These are phyloP conservation scores for Formica selysi DNA, from an alignment of 1,140 invertebrate species.

Conservation along the genomic window DNA sequence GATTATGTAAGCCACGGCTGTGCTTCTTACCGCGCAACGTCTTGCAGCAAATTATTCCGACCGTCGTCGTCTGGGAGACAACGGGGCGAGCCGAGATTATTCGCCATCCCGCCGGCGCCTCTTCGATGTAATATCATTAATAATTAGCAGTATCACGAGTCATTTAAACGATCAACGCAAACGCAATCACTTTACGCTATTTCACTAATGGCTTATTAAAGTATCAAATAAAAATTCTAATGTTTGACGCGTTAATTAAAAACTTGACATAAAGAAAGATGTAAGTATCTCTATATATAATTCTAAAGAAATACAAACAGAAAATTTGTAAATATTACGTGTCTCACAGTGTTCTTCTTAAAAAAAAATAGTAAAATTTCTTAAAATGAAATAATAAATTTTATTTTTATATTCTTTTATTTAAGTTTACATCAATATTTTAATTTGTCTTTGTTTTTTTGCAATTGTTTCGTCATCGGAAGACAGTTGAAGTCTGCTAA, in stretches of 20 bases:
- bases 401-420: no score
- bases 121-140: slow-evolving; percentile 40
- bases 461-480: neutral
- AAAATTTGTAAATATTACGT: neutral
- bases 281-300: neutral
- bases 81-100: slow-evolving; percentile 27
- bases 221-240: neutral
- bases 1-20: slow-evolving; percentile 60
- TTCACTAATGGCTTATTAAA: neutral
- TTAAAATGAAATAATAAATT: neutral
- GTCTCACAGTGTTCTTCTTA: neutral
- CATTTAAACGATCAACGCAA: slow-evolving; percentile 35
- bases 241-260: neutral
- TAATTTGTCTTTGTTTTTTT: neutral
- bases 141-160: slow-evolving; percentile 27
- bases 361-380: neutral
- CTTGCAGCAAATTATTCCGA: slow-evolving; percentile 63
- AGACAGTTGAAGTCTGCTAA: neutral
- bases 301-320: no score
- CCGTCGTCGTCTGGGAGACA: slow-evolving; percentile 26
- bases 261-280: neutral
- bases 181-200: slow-evolving; percentile 9
- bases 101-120: neutral
- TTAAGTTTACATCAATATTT: neutral
- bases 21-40: slow-evolving; percentile 35